A percentile compares a stretch with the other conserved stretches of the same genome.
phyloP scores from a whole-genome alignment of 2,113 vertebrate genomes.

The Gila orcuttii region DNA sequence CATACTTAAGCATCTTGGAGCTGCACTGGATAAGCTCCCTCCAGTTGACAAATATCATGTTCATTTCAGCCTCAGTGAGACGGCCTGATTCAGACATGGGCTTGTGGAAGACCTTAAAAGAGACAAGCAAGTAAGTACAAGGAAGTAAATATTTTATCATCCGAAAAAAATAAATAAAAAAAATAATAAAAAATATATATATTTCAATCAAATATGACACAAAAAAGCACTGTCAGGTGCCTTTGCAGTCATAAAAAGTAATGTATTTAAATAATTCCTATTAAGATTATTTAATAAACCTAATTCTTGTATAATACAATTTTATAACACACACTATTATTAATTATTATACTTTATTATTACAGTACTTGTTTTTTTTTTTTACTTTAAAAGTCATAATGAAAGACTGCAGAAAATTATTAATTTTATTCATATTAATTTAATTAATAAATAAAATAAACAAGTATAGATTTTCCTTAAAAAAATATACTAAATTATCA shows the following conservation, averaged over 20 bases:
- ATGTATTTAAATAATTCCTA: too few relatives aligned
- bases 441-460: not conserved
- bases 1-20: conserved; percentile 90
- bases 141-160: not conserved
- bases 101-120: conserved; percentile 87
- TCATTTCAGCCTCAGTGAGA: conserved; percentile 86
- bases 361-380: not conserved
- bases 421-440: not conserved
- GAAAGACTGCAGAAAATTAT: not conserved
- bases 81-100: conserved; percentile 88
- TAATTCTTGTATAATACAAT: too few relatives aligned
- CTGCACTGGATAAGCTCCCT: conserved; percentile 92
- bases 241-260: too few relatives aligned
- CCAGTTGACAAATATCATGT: conserved; percentile 96
- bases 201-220: too few relatives aligned
- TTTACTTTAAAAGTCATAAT: not conserved
- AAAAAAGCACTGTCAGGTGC: too few relatives aligned
- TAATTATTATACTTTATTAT: not conserved
- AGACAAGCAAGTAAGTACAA: not conserved
- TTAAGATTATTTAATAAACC: too few relatives aligned
- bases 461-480: not conserved
- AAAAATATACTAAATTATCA: not conserved
- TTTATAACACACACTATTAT: too few relatives aligned
- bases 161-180: not conserved
- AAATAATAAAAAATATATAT: too few relatives aligned